These are phyloP conservation scores for Ahaetulla prasina DNA, from an alignment of 2,113 vertebrate species.

Conservation along the genomic window DNA sequence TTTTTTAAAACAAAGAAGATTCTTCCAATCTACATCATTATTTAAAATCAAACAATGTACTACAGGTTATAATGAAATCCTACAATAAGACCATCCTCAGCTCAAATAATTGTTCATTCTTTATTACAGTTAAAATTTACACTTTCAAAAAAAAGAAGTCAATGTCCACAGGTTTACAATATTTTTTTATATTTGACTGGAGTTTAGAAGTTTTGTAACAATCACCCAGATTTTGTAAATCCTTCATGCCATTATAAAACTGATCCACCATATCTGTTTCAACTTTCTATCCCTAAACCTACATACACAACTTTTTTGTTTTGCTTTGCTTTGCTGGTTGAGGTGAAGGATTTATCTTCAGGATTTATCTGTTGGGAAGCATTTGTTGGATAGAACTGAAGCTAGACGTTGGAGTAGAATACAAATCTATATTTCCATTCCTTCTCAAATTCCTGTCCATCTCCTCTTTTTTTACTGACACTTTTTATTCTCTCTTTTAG, in stretches of 20 bases:
- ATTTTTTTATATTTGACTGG: neutral
- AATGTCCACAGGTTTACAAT: neutral
- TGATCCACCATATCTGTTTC: neutral
- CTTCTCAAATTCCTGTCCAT: neutral
- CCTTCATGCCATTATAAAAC: neutral
- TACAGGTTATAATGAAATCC: neutral
- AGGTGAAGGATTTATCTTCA: neutral
- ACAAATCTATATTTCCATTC: neutral
- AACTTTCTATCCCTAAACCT: neutral
- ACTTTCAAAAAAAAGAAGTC: neutral
- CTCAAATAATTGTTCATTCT: neutral
- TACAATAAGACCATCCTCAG: neutral
- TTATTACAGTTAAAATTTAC: neutral
- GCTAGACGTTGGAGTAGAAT: neutral
- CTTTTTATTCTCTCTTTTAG: neutral
- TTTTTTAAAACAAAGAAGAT: neutral
- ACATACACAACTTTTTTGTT: neutral
- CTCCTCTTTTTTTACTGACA: neutral
- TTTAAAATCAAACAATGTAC: conserved; percentile 17
- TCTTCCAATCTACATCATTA: neutral
- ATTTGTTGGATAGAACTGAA: neutral
- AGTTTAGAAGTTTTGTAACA: neutral
- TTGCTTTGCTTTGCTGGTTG: neutral
- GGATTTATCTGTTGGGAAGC: neutral
- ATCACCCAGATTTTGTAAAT: neutral